phyloP scores from a whole-genome alignment of 2,797 vertebrate genomes.

The Valencia hispanica region DNA sequence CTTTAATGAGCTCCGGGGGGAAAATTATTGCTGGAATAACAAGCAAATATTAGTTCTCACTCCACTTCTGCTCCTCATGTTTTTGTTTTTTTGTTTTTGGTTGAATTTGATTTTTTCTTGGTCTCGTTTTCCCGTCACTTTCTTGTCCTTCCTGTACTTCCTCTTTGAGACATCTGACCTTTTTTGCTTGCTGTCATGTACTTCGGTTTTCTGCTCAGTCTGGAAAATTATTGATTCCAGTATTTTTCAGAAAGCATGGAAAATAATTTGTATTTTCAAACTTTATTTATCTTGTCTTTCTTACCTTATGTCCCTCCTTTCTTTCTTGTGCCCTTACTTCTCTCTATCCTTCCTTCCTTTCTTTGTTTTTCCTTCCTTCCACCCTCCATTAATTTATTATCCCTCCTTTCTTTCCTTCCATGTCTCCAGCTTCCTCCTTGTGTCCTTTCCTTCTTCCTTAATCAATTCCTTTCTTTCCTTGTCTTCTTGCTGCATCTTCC shows the following conservation, averaged over 20 bases:
- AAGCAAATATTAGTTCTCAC: slow-evolving; percentile 71
- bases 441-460: neutral
- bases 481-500: neutral
- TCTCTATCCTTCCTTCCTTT: no score
- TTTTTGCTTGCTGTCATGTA: slow-evolving; percentile 1
- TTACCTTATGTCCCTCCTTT: neutral
- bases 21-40: slow-evolving; percentile 79
- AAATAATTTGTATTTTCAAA: neutral
- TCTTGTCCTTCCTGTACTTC: slow-evolving; percentile 14
- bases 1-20: slow-evolving; percentile 84
- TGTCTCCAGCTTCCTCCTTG: neutral
- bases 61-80: slow-evolving; percentile 9
- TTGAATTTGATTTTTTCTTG: slow-evolving; percentile 27
- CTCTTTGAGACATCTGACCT: slow-evolving; percentile 5
- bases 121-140: slow-evolving; percentile 19
- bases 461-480: no score
- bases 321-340: neutral
- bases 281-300: neutral
- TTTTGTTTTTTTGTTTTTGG: slow-evolving; percentile 14
- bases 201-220: neutral
- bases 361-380: no score
- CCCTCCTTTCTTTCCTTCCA: neutral
- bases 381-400: no score
- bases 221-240: neutral
- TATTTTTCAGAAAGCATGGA: neutral